These are phyloP conservation scores for Eumacrocentrus americanus DNA, from an alignment of 2,888 invertebrate genomes.

Conservation along the genomic window DNA sequence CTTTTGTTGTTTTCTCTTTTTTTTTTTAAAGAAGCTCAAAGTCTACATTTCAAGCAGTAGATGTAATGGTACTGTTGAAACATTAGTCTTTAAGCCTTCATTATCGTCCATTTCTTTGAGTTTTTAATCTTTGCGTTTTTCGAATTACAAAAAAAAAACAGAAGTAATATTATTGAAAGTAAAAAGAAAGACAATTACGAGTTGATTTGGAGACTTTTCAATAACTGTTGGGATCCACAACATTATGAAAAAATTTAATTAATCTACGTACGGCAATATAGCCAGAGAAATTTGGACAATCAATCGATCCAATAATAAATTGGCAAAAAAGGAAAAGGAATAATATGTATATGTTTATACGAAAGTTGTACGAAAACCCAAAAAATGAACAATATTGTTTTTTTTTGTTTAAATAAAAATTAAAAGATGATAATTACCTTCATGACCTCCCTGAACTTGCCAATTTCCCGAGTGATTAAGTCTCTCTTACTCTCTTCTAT, in stretches of 20 bases:
- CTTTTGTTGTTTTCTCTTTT: neutral
- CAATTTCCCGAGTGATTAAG: constrained; percentile 95
- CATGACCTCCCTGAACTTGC: constrained; percentile 96
- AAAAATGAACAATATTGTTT: constrained; percentile 9
- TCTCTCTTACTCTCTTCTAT: constrained; percentile 96
- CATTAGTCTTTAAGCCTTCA: neutral
- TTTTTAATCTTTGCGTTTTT: neutral
- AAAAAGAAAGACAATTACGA: neutral
- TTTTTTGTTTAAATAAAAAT: neutral
- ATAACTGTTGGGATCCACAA: too few species aligned
- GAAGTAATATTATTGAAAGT: neutral
- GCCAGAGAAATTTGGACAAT: too few species aligned
- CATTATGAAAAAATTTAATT: too few species aligned
- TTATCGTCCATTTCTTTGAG: neutral
- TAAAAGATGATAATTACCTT: constrained; percentile 71
- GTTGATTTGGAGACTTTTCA: too few species aligned
- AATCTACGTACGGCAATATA: too few species aligned
- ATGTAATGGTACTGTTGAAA: neutral
- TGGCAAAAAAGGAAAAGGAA: too few species aligned
- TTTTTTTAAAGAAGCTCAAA: neutral
- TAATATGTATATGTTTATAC: neutral
- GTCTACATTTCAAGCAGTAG: neutral
- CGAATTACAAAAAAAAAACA: neutral
- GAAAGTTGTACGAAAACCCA: neutral
- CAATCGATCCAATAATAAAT: too few species aligned